Base-by-base conservation (phyloP, 2,113 vertebrate genomes). In the Eonycteris spelaea region DNA sequence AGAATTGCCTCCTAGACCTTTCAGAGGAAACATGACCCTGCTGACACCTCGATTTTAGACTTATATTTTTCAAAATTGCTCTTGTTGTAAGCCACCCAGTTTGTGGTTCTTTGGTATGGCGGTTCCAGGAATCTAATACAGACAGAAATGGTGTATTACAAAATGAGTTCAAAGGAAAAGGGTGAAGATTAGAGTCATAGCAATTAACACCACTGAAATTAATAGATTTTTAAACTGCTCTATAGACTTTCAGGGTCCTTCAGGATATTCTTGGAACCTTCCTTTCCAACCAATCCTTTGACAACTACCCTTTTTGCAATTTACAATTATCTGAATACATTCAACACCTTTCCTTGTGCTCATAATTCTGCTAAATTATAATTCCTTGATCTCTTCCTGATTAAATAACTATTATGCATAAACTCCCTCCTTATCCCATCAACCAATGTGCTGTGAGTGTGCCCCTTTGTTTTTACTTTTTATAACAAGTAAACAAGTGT, bases 331-430 rank as follows among this genome's bases (percentile, higher is more conserved):
- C 26, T 83, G 30, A 94, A 59, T 22, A 94, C 6, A 67, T 9
- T 53, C 3, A 28, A 28, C 3, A 40, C 0, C 8, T 94, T 77
- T 45, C 40, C 38, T 35, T 67, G 21, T 89, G 10, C 6, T 77
- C 16, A 18, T 24, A 40, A 24, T 94, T n/a, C 2, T 70, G 10
- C 43, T 33, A 38, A 79, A 38, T 45, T 4, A 22, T 18, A 57
- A 45, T 65, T 51, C 1, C 11, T 22, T 55, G 33, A 35, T 40
- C 3, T 82, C 13, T 48, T 30, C 8, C 15, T 79, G 51, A 71
- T 65, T 67, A 93, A 93, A 86, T 51, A 91, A 68, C 30, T 51
- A 7, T 48, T 63, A 35, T 40, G 3, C 21, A 85, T 21, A 92
- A 33, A 22, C 3, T 78, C 9, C 3, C 3, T 33, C 12, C 7